Base-by-base conservation (phyloP, 2,888 invertebrate species). In the Rhagium mordax region DNA sequence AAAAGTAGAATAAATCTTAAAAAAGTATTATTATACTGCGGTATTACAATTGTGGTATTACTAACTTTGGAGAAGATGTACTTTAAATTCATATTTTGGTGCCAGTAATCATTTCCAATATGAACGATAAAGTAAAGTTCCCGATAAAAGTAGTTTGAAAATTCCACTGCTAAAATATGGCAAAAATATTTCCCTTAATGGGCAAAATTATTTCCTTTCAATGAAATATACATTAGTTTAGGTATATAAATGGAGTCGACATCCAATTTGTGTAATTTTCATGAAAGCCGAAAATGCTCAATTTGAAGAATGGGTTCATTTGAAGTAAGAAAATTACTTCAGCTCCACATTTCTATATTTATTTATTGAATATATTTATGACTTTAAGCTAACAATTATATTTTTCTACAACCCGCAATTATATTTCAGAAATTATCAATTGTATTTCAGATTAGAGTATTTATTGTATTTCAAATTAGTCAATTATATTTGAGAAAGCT, bases 231-330 rank as follows among this genome's bases (percentile, higher is more conserved):
- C 59, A 59, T 59, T 59, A 33, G 59, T 6, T 6, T 6, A 6
- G 6, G 24, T 6, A 24, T 15, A 59, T 18, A 59, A 16, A 59
- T 8, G 18, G 6, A 6, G 20, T 18, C 16, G 29, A 59, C 33
- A 33, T 33, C 10, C 10, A 59, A 59, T 59, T 59, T 59, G 20
- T 33, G 33, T 59, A 59, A 59, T 59, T 59, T 33, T 13, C 33
- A 20, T 59, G n/a, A 20, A 18, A 20, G 33, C 59, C 18, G 18
- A 16, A 24, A 21, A 33, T 27, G 57, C n/a, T 13, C 41, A 41
- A 41, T 41, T 57, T 57, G 15, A 57, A 33, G 33, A 18, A 33
- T 20, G 33, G 20, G 8, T 59, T 59, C 7, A 20, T 4, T n/a
- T 41, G 5, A 41, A n/a, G n/a, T 13, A 41, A n/a, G 1, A 41